Base-by-base conservation (phyloP, 2,888 invertebrate species). In the Incurvaria masculella region DNA sequence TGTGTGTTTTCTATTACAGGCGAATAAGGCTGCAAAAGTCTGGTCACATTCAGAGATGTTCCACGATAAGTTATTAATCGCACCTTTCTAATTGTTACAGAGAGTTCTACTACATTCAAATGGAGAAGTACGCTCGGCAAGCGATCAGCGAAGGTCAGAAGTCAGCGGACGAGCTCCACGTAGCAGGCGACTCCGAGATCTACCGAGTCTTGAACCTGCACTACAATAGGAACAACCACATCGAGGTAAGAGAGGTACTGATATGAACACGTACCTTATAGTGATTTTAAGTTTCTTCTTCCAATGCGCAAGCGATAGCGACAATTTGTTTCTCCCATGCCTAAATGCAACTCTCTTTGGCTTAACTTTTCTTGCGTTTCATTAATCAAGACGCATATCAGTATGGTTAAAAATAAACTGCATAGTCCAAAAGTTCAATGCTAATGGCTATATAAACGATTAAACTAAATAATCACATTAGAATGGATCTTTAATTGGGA, bases 81-180 rank as follows among this genome's bases (percentile, higher is more conserved):
- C n/a, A n/a, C n/a, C 44, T 26, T 3, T 23, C 8, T 44, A 4
- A n/a, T 44, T 44, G 44, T 72, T 72, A 45, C 87, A 99, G 99
- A 80, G 99, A 99, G 83, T 99, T 99, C 84, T 99, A 96, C 86
- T 99, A 99, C 82, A 99, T 99, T 69, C 99, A 99, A 81, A 99
- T 99, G 98, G 99, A 99, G 82, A 99, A 99, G 79, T 99, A 97
- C 79, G 98, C 98, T 54, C 86, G 98, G 60, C 97, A 98, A 76
- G 94, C 97, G 44, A 89, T 99, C 62, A 94, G 94, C 60, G 98
- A 99, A 80, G 98, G 98, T 53, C 85, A 95, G 61, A 94, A 94
- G 72, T 87, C 86, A 63, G 86, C 90, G 18, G 97, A 97, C 57
- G 97, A 98, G 65, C 83, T 99, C 52, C 89, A 90, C 68, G 96